These are phyloP conservation scores for Odontomachus brunneus DNA, from an alignment of 1,140 invertebrate species.

Conservation along the genomic window DNA sequence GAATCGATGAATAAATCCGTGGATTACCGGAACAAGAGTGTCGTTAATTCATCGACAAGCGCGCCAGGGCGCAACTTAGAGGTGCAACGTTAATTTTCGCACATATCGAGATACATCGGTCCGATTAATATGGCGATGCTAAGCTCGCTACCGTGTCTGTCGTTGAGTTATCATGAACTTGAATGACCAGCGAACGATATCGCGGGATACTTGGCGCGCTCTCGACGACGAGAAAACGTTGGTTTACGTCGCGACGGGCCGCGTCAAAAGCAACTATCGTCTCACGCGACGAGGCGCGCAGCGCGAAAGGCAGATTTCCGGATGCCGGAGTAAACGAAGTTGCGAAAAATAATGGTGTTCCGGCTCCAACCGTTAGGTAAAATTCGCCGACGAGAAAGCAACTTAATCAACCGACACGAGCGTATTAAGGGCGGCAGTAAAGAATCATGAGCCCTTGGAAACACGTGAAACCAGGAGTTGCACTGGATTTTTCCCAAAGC, in stretches of 20 bases:
- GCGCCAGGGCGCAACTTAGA: neutral
- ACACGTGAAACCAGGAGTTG: constrained; percentile 15
- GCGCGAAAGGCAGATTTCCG: constrained; percentile 62
- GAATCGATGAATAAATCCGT: constrained; percentile 12
- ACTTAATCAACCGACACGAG: constrained; percentile 60
- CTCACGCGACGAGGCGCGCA: neutral
- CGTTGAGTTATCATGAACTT: neutral
- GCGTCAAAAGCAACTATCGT: too few relatives aligned
- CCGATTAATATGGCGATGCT: neutral
- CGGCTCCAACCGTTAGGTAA: constrained; percentile 48
- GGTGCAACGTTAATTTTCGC: neutral
- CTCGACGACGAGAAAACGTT: too few relatives aligned
- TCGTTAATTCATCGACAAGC: constrained; percentile 7
- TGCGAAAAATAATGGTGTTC: constrained; percentile 65
- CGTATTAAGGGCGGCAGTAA: constrained; percentile 12
- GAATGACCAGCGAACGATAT: neutral
- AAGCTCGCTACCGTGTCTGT: neutral
- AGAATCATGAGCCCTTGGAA: constrained; percentile 15
- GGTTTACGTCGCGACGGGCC: neutral
- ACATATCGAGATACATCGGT: too few relatives aligned
- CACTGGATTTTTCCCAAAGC: constrained; percentile 29
- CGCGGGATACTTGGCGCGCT: constrained; percentile 1
- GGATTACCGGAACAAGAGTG: constrained; percentile 15
- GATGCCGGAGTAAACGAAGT: constrained; percentile 59
- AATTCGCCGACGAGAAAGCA: constrained; percentile 33